These are phyloP conservation scores for Romanogobio albipinnatus DNA, from an alignment of 2,113 vertebrate species.

Conservation along the genomic window DNA sequence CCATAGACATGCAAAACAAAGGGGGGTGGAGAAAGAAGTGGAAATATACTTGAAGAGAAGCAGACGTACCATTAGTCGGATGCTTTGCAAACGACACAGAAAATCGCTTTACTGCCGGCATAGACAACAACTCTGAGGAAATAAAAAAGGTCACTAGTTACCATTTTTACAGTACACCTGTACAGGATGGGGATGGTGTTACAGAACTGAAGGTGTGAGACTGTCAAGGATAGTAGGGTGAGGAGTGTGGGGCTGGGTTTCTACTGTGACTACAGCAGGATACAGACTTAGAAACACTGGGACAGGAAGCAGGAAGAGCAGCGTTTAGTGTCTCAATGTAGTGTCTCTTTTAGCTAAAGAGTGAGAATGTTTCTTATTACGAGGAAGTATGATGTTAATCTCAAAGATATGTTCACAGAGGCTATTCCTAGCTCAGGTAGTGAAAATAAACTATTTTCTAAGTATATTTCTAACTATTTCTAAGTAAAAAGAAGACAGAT, in stretches of 20 bases:
- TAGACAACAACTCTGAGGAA: constrained; percentile 99
- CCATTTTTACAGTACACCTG: constrained; percentile 69
- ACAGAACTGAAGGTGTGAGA: constrained; percentile 48
- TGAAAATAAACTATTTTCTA: not conserved
- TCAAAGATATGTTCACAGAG: not conserved
- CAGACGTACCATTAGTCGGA: constrained; percentile 99
- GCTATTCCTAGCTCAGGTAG: constrained; percentile 5
- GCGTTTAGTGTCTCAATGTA: not conserved
- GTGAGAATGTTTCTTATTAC: not conserved
- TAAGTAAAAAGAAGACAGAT: not conserved
- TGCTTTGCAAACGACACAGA: constrained; percentile 99
- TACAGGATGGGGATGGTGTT: constrained; percentile 39
- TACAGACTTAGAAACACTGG: constrained; percentile 18
- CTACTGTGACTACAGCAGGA: constrained; percentile 23
- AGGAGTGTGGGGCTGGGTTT: constrained; percentile 12
- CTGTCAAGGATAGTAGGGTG: constrained; percentile 36
- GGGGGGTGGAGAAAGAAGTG: constrained; percentile 70
- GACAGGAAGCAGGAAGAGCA: constrained; percentile 36
- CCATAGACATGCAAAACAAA: constrained; percentile 82
- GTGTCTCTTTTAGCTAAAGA: constrained; percentile 7
- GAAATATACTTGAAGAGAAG: constrained; percentile 87
- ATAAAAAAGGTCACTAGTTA: constrained; percentile 93
- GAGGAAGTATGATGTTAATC: not conserved
- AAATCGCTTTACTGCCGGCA: constrained; percentile 99
- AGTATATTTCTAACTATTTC: too few relatives aligned